These are phyloP conservation scores for Psilopsiagon aymara DNA, from an alignment of 2,113 vertebrate species.

Conservation along the genomic window DNA sequence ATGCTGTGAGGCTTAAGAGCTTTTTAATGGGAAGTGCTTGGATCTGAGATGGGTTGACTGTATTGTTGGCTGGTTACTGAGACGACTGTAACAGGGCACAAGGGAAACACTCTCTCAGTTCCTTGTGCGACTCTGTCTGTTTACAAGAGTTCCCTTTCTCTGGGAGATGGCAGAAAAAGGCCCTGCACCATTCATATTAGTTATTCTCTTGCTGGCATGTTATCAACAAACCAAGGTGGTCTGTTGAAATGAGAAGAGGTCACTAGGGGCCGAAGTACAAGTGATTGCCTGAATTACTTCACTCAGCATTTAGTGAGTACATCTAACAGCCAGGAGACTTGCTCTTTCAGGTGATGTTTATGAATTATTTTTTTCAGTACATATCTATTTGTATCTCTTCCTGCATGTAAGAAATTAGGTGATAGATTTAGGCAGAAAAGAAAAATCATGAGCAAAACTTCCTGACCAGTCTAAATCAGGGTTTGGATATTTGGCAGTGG, in stretches of 20 bases:
- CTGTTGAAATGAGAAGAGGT: not conserved
- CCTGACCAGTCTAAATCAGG: not conserved
- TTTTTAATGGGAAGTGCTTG: conserved; percentile 10
- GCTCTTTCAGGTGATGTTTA: not conserved
- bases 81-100: not conserved
- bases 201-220: not conserved
- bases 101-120: not conserved
- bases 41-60: not conserved
- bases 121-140: not conserved
- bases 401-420: not conserved
- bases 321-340: not conserved
- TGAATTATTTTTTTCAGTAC: not conserved
- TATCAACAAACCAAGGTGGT: not conserved
- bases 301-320: not conserved
- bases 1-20: not conserved
- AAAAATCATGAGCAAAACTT: not conserved
- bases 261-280: not conserved
- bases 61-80: not conserved
- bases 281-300: not conserved
- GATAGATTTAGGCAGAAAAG: not conserved
- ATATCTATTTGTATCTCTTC: not conserved
- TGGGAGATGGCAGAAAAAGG: not conserved
- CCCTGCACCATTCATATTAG: not conserved
- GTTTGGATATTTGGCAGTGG: not conserved
- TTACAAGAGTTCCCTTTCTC: not conserved